These are phyloP conservation scores for Erethizon dorsatum DNA, from an alignment of 2,797 vertebrate genomes.

Conservation along the genomic window DNA sequence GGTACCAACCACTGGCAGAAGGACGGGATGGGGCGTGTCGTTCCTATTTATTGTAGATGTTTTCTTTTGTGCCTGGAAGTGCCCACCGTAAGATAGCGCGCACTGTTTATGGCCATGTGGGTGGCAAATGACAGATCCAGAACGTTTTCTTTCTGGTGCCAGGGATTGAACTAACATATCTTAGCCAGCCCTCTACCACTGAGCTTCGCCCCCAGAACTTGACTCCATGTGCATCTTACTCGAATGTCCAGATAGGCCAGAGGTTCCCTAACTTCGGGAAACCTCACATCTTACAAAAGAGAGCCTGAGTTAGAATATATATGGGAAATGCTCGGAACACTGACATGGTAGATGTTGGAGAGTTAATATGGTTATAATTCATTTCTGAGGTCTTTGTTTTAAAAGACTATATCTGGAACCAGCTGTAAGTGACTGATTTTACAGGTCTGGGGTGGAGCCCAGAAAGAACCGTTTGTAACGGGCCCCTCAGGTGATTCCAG, in stretches of 20 bases:
- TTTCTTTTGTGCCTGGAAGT: background rate
- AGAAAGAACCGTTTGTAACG: background rate
- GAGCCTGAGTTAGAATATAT: background rate
- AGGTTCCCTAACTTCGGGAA: background rate
- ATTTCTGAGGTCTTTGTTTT: slow-evolving; percentile 12
- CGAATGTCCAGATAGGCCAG: background rate
- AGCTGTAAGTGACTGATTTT: background rate
- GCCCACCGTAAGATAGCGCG: accelerated
- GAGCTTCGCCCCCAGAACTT: background rate
- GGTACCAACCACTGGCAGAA: background rate
- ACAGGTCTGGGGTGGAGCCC: background rate
- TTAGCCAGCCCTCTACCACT: background rate
- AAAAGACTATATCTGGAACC: background rate
- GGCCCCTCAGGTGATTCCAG: background rate
- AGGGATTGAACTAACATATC: background rate
- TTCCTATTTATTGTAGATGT: background rate
- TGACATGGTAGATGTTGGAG: background rate
- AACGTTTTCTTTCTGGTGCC: background rate
- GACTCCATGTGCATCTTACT: background rate
- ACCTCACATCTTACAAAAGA: background rate
- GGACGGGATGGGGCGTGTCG: accelerated
- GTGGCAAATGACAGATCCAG: background rate
- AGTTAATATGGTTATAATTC: background rate
- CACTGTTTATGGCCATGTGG: background rate
- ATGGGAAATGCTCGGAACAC: background rate